phyloP scores from a whole-genome alignment of 2,797 vertebrate genomes.

The Tragelaphus oryx region DNA sequence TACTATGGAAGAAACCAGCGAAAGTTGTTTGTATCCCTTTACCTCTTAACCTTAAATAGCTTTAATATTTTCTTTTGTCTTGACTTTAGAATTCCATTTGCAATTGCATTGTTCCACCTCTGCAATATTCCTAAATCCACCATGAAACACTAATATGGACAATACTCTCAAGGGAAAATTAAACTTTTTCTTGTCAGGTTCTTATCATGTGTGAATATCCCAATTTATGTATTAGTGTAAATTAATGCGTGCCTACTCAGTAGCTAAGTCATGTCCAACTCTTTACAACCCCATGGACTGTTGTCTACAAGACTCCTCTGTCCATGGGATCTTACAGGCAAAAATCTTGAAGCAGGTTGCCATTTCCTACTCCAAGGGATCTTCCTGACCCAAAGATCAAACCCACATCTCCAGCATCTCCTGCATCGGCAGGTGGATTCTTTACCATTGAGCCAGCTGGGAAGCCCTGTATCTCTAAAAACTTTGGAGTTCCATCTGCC shows the following conservation, averaged over 20 bases:
- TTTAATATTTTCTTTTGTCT: conserved; percentile 13
- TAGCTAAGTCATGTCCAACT: not conserved
- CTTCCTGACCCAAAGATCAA: not conserved
- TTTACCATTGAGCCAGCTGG: not conserved
- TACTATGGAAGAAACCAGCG: not conserved
- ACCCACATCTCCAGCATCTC: not conserved
- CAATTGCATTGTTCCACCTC: not conserved
- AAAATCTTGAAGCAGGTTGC: not conserved
- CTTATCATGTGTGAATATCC: not conserved
- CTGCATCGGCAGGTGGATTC: not conserved
- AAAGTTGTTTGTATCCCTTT: not conserved
- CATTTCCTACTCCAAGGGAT: not conserved
- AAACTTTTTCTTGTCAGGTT: not conserved
- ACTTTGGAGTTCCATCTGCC: not conserved
- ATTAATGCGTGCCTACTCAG: not conserved
- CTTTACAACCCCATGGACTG: not conserved
- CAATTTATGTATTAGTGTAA: not conserved
- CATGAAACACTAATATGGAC: not conserved
- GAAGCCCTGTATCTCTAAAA: not conserved
- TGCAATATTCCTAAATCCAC: not conserved
- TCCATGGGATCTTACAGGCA: not conserved
- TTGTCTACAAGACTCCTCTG: not conserved
- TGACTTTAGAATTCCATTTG: not conserved
- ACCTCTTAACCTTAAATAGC: not conserved
- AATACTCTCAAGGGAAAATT: not conserved